These are phyloP conservation scores for Orbicella faveolata DNA, from an alignment of 64 coral and sea anemone genomes.

Conservation along the genomic window DNA sequence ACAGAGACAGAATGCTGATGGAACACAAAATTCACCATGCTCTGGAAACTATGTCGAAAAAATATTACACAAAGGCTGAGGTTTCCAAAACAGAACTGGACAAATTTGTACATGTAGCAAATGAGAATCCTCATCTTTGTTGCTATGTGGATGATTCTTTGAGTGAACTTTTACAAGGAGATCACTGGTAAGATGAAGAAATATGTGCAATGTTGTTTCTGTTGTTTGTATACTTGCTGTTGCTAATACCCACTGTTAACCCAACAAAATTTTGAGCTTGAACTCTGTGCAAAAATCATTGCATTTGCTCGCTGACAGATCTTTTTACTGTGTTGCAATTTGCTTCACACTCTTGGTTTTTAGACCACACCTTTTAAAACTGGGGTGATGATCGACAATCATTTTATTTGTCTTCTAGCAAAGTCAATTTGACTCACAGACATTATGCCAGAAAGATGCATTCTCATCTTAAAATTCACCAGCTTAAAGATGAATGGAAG, in stretches of 20 bases:
- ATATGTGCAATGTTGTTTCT: neutral
- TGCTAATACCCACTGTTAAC: neutral
- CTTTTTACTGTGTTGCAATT: no score
- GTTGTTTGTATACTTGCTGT: neutral
- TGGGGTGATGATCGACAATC: neutral
- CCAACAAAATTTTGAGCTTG: no score
- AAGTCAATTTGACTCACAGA: slow-evolving; percentile 70
- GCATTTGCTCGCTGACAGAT: no score
- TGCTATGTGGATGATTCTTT: slow-evolving; percentile 25
- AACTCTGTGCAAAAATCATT: no score
- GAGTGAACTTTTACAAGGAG: slow-evolving; percentile 43
- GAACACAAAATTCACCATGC: slow-evolving; percentile 38
- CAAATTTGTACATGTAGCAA: slow-evolving; percentile 23
- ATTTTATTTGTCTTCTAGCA: slow-evolving; percentile 29
- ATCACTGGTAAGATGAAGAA: slow-evolving; percentile 23
- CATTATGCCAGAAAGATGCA: slow-evolving; percentile 79
- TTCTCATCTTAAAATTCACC: slow-evolving; percentile 37
- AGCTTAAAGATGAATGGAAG: slow-evolving; percentile 74
- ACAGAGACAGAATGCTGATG: slow-evolving; percentile 57
- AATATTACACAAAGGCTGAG: slow-evolving; percentile 62
- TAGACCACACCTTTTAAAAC: no score
- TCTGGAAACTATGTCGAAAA: slow-evolving; percentile 48
- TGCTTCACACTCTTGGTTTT: no score
- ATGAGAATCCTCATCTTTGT: slow-evolving; percentile 19
- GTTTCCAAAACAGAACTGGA: slow-evolving; percentile 48